These are phyloP conservation scores for Drosophila atripex DNA, from an alignment of 2,888 invertebrate genomes.

Conservation along the genomic window DNA sequence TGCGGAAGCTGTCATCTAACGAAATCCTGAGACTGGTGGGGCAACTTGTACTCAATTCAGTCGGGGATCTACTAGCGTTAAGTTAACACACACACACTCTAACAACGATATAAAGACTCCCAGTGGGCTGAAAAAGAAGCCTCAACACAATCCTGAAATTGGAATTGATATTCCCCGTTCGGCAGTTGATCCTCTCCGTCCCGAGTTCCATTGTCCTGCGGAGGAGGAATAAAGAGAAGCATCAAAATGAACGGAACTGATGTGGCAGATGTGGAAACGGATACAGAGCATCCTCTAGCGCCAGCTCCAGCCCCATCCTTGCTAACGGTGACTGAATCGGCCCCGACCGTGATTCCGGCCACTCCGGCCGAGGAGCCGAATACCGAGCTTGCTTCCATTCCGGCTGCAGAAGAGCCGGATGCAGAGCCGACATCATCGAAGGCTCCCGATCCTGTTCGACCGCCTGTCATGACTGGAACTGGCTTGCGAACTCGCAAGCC, in stretches of 20 bases:
- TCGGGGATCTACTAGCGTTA: background rate
- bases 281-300: background rate
- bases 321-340: background rate
- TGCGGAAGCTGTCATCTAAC: background rate
- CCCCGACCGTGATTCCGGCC: too few species aligned
- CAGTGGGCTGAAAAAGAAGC: background rate
- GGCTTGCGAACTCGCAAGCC: background rate
- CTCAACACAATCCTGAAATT: background rate
- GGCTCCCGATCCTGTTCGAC: background rate
- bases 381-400: background rate
- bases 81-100: background rate
- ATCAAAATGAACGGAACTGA: background rate
- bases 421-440: background rate
- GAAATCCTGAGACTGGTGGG: background rate
- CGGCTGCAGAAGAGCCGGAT: background rate
- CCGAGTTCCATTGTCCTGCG: background rate
- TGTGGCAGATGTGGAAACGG: slow-evolving; percentile 3
- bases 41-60: background rate
- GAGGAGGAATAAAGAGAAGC: background rate
- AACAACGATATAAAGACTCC: background rate
- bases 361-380: background rate
- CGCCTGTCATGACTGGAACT: background rate
- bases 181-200: background rate
- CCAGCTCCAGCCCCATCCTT: background rate
- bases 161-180: background rate